Conservation (phyloP, 2,888 invertebrate genomes). For the Amaurobius ferox region DNA sequence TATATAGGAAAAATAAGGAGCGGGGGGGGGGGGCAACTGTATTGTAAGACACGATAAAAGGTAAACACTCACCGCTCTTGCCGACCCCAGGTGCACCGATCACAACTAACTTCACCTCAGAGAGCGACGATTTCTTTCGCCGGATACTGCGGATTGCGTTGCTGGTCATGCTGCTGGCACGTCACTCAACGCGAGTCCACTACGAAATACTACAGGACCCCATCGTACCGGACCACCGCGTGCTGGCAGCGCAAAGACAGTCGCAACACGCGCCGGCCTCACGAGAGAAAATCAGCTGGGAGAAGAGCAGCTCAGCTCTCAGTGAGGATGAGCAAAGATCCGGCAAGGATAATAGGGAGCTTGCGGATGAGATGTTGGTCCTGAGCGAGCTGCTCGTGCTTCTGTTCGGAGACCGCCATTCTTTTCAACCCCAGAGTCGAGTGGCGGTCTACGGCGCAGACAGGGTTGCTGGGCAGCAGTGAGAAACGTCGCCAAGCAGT, state of each 20-base stretch:
- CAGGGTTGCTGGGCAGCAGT: background rate
- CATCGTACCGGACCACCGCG: background rate
- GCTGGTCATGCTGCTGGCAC: slow-evolving; percentile 78
- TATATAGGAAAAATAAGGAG: no score
- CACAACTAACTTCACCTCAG: slow-evolving; percentile 93
- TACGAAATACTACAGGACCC: background rate
- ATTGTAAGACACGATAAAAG: no score
- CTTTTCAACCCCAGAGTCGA: background rate
- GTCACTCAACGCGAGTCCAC: background rate
- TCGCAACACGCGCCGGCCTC: background rate
- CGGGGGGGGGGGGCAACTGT: no score
- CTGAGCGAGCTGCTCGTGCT: slow-evolving; percentile 11
- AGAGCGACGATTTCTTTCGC: slow-evolving; percentile 91
- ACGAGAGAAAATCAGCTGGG: background rate
- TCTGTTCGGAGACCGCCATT: background rate
- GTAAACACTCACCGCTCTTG: slow-evolving; percentile 86
- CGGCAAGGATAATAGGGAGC: background rate
- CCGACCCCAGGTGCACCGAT: slow-evolving; percentile 93
- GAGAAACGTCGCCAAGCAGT: background rate
- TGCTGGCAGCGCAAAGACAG: background rate
- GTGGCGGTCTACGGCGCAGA: background rate
- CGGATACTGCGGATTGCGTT: slow-evolving; percentile 87
- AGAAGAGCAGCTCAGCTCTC: background rate
- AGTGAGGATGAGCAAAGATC: background rate
- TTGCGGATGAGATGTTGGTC: background rate